phyloP scores from a whole-genome alignment of 2,797 vertebrate genomes.

The Silurus aristotelis region DNA sequence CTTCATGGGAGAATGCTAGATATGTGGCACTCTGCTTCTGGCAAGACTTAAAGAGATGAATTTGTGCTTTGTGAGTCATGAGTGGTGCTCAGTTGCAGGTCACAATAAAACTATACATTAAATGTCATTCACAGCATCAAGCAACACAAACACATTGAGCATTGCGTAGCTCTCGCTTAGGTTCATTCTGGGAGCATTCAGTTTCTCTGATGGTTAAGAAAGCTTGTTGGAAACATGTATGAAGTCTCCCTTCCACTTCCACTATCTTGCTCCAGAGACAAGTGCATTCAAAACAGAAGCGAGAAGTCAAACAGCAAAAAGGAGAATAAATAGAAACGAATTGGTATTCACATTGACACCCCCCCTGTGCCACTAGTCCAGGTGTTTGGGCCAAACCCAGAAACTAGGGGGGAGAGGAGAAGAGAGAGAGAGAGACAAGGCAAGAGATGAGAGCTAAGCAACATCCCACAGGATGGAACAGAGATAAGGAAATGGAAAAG shows the following conservation, averaged over 20 bases:
- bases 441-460: not conserved
- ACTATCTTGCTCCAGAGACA: not conserved
- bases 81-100: not conserved
- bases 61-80: constrained; percentile 16
- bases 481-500: constrained; percentile 47
- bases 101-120: not conserved
- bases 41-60: not conserved
- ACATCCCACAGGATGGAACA: constrained; percentile 39
- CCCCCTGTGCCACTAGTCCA: not conserved
- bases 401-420: not conserved
- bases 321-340: not conserved
- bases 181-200: not conserved
- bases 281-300: not conserved
- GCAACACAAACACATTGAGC: not conserved
- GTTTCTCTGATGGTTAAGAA: not conserved
- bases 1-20: not conserved
- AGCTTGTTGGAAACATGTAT: not conserved
- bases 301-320: not conserved
- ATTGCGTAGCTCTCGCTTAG: not conserved
- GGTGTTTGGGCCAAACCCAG: constrained; percentile 20
- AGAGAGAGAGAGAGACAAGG: not conserved
- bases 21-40: not conserved
- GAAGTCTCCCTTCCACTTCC: not conserved
- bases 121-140: not conserved
- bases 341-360: constrained; percentile 18